Conservation (phyloP, 2,888 invertebrate species). For the Nasonovia ribisnigri region DNA sequence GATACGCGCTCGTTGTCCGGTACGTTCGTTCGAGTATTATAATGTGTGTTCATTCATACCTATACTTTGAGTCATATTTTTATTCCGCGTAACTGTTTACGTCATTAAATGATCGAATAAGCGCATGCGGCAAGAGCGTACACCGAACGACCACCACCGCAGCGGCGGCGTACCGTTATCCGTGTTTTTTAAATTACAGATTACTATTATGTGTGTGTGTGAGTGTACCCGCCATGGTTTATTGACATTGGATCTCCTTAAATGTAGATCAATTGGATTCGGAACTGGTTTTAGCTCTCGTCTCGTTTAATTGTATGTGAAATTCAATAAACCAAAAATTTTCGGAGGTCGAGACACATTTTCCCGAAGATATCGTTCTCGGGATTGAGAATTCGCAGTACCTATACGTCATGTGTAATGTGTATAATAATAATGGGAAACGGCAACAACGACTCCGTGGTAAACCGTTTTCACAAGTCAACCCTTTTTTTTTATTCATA, state of each 20-base stretch:
- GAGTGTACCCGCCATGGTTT: conserved; percentile 26
- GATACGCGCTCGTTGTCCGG: neutral
- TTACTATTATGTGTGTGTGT: neutral
- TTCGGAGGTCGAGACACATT: neutral
- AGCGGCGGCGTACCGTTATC: conserved; percentile 40
- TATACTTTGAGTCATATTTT: conserved; percentile 27
- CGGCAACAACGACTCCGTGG: neutral
- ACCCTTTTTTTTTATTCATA: conserved; percentile 38
- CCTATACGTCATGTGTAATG: too few relatives aligned
- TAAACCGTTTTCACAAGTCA: conserved; percentile 14
- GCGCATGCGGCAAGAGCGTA: neutral
- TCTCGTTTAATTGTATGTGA: conserved; percentile 13
- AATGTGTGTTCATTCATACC: conserved; percentile 24
- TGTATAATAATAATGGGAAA: neutral
- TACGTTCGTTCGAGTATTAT: neutral
- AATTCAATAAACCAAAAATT: neutral
- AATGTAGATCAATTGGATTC: conserved; percentile 25
- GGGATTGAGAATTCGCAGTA: neutral
- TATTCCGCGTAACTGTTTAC: conserved; percentile 45
- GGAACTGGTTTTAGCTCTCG: conserved; percentile 38
- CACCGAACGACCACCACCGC: neutral
- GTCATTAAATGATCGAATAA: conserved; percentile 43
- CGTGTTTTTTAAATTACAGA: conserved; percentile 50
- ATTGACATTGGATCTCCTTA: conserved; percentile 45
- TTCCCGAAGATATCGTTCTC: neutral